These are phyloP conservation scores for Catocala sponsa DNA, from an alignment of 2,888 invertebrate species.

Conservation along the genomic window DNA sequence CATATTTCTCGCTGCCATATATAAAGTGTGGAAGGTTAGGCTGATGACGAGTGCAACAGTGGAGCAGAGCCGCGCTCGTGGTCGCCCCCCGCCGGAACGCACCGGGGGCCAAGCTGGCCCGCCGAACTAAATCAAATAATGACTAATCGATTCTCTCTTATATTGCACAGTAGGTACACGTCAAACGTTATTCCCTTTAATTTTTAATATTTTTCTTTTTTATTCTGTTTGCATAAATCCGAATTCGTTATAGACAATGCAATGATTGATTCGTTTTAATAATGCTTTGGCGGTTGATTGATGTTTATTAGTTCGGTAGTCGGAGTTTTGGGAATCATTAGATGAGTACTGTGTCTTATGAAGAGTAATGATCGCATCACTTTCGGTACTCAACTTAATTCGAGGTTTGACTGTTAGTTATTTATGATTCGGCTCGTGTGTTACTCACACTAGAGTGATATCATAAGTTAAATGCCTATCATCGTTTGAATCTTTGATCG, in stretches of 20 bases:
- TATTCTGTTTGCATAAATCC: constrained; percentile 84
- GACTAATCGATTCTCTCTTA: constrained; percentile 87
- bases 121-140: constrained; percentile 88
- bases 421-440: constrained; percentile 73
- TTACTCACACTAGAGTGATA: constrained; percentile 71
- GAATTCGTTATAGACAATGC: constrained; percentile 84
- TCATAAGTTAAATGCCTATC: constrained; percentile 53
- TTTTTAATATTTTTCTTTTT: constrained; percentile 77
- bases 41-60: constrained; percentile 80
- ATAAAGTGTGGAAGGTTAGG: constrained; percentile 83
- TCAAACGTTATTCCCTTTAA: constrained; percentile 86
- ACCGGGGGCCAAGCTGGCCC: constrained; percentile 77
- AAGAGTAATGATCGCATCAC: constrained; percentile 82
- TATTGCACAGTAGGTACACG: constrained; percentile 88
- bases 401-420: constrained; percentile 76
- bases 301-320: constrained; percentile 88
- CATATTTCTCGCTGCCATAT: constrained; percentile 72
- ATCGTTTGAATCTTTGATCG: constrained; percentile 49
- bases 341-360: constrained; percentile 81
- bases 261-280: constrained; percentile 86
- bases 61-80: constrained; percentile 75
- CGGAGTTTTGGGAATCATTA: constrained; percentile 85
- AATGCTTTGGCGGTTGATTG: constrained; percentile 82
- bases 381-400: constrained; percentile 84
- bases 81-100: constrained; percentile 81